A percentile compares a stretch with the other conserved stretches of the same genome.
Conservation (phyloP, 2,113 vertebrate genomes). For the Barnardius zonarius region DNA sequence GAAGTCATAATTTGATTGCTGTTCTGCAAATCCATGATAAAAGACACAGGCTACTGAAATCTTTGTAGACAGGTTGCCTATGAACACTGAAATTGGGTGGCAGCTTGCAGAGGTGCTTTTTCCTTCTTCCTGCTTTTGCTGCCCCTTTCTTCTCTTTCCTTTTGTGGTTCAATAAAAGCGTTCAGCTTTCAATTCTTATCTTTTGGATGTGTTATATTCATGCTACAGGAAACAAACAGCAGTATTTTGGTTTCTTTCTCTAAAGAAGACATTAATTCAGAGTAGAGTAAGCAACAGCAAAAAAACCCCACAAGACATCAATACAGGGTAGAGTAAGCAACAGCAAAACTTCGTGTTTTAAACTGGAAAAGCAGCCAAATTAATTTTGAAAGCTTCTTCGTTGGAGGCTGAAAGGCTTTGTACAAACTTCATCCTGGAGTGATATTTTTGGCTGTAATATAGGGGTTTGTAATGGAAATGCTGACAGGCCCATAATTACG, state of each 20-base stretch:
- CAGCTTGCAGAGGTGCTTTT: neutral
- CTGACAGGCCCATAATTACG: conserved; percentile 37
- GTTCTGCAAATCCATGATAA: neutral
- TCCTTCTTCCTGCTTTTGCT: neutral
- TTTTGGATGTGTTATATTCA: neutral
- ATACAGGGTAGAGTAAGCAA: neutral
- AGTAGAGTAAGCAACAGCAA: neutral
- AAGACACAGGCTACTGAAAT: neutral
- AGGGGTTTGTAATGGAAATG: conserved; percentile 51
- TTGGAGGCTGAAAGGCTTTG: conserved; percentile 37
- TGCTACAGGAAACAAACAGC: conserved; percentile 17
- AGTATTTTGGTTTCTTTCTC: neutral
- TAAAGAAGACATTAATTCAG: neutral
- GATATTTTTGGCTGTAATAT: conserved; percentile 61
- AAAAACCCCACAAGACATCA: neutral
- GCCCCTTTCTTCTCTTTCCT: neutral
- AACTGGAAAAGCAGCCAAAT: conserved; percentile 5
- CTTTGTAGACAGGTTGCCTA: neutral
- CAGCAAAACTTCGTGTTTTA: conserved; percentile 5
- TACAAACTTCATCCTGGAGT: conserved; percentile 52
- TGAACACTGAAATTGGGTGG: neutral
- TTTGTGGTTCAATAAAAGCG: neutral
- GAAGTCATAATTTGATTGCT: neutral
- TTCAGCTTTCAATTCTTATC: conserved; percentile 7
- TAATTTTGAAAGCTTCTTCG: conserved; percentile 20